Evolutionary conservation across 2,888 invertebrate genomes (phyloP).

Genomic region (Keiferia lycopersicella): DNA sequence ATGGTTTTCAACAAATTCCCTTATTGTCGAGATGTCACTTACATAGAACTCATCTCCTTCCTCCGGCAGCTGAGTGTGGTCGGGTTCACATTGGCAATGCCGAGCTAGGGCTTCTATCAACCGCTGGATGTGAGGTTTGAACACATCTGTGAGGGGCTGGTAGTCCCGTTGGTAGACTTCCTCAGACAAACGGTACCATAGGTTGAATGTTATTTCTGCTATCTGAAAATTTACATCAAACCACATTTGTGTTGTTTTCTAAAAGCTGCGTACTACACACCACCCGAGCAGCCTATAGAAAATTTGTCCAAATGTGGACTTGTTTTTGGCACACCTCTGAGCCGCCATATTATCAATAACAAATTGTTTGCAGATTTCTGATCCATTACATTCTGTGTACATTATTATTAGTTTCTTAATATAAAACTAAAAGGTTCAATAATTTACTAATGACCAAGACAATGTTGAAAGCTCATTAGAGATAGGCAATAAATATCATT

Average conservation of each 20-base stretch:
- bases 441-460: too few relatives aligned
- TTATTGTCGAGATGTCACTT: constrained; percentile 38
- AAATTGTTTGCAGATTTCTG: neutral
- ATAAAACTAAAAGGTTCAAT: too few relatives aligned
- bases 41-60: constrained; percentile 91
- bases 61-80: constrained; percentile 92
- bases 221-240: too few relatives aligned
- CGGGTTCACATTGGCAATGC: constrained; percentile 98
- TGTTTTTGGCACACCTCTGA: too few relatives aligned
- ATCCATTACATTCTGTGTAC: too few relatives aligned
- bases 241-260: too few relatives aligned
- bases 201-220: constrained; percentile 94
- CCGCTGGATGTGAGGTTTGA: constrained; percentile 94
- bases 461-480: neutral
- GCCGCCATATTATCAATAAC: too few relatives aligned
- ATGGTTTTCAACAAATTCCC: too few relatives aligned
- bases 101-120: constrained; percentile 93
- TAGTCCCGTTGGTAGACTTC: constrained; percentile 94
- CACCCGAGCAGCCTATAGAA: too few relatives aligned
- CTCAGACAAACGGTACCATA: constrained; percentile 98
- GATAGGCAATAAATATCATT: neutral
- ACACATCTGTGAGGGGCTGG: constrained; percentile 89
- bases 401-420: too few relatives aligned
- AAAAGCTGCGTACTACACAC: too few relatives aligned
- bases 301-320: too few relatives aligned